Evolutionary conservation across 2,797 vertebrate genomes (phyloP), one percentile per base, ranked within the genome.

Genomic region (Pseudochaenichthys georgianus): DNA sequence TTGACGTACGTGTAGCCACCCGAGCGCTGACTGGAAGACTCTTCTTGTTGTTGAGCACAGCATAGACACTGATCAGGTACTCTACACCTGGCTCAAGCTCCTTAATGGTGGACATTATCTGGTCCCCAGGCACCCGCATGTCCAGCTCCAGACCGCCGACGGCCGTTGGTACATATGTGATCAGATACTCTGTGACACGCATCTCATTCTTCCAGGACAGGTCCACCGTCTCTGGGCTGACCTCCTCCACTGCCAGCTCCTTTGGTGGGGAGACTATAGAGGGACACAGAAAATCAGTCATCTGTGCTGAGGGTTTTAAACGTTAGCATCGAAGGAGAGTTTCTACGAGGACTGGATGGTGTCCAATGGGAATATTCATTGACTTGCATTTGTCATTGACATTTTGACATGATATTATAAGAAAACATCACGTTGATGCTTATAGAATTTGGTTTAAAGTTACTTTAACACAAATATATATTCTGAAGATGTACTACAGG

Each of bases 51-150:
- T 94, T 98, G 13, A 99, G 95, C 81, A 99, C 87, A 65, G 98
- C 98, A n/a, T 96, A 99, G 51, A 99, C 98, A 0, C 95, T 98
- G 88, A 99, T 97, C 9, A 99, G 95, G 64, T 99, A 99, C 85
- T 99, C 98, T 2, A 99, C 95, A 0, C 98, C 98, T 0, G 98
- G 98, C 85, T 99, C 98, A 41, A 99, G 93, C 77, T 98, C 97
- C 2, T 52, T 91, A 77, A 99, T 94, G 8, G 96, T 98, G 86
- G 98, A 90, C 2, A 90, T 91, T 1, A 96, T 96, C 85, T 95
- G 94, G 88, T 99, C 96, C 42, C 98, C 98, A 4, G 97, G 92
- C 1, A 99, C 98, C 0, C 93, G 93, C 87, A 98, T 95, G 72
- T 99, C 95, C 86, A 99, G 89, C 81, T 99, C 96, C 77, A 99